A percentile compares a stretch with the other conserved stretches of the same genome.
phyloP scores from a whole-genome alignment of 2,797 vertebrate genomes.

The Adrianichthys oophorus region DNA sequence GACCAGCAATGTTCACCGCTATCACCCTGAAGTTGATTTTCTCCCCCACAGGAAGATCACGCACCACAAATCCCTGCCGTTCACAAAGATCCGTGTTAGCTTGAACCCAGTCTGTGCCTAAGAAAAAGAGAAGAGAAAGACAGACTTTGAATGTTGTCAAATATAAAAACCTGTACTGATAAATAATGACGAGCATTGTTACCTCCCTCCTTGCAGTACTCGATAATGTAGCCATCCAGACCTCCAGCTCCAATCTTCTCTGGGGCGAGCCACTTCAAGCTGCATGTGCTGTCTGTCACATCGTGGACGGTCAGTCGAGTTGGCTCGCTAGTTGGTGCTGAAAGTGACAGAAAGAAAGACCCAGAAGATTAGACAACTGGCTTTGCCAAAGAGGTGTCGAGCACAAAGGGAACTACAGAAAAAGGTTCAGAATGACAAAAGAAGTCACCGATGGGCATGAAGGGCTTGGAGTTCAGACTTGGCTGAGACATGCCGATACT shows the following conservation, averaged over 20 bases:
- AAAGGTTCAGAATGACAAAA: neutral
- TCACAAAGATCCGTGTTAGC: slow-evolving; percentile 83
- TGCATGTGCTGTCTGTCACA: slow-evolving; percentile 85
- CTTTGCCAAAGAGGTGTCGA: neutral
- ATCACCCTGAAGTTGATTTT: slow-evolving; percentile 86
- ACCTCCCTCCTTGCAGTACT: slow-evolving; percentile 91
- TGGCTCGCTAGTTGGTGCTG: slow-evolving; percentile 87
- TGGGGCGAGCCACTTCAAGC: slow-evolving; percentile 87
- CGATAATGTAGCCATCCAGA: slow-evolving; percentile 88
- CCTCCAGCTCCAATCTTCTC: slow-evolving; percentile 87
- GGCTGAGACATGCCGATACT: slow-evolving; percentile 86
- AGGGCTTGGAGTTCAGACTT: slow-evolving; percentile 86
- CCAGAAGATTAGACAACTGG: slow-evolving; percentile 8
- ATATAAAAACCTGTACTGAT: too few relatives aligned
- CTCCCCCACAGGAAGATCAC: slow-evolving; percentile 85
- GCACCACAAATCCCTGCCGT: slow-evolving; percentile 82
- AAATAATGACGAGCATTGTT: slow-evolving; percentile 25
- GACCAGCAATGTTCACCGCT: slow-evolving; percentile 86
- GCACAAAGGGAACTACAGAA: slow-evolving; percentile 2
- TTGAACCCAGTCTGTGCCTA: slow-evolving; percentile 84
- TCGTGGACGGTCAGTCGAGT: slow-evolving; percentile 83
- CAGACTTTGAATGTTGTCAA: slow-evolving; percentile 3
- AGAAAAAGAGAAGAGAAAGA: slow-evolving; percentile 25
- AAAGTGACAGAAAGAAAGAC: slow-evolving; percentile 28
- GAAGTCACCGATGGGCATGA: slow-evolving; percentile 89